phyloP scores from a whole-genome alignment of 2,888 invertebrate genomes.

The Brachynemurus nebulosus region DNA sequence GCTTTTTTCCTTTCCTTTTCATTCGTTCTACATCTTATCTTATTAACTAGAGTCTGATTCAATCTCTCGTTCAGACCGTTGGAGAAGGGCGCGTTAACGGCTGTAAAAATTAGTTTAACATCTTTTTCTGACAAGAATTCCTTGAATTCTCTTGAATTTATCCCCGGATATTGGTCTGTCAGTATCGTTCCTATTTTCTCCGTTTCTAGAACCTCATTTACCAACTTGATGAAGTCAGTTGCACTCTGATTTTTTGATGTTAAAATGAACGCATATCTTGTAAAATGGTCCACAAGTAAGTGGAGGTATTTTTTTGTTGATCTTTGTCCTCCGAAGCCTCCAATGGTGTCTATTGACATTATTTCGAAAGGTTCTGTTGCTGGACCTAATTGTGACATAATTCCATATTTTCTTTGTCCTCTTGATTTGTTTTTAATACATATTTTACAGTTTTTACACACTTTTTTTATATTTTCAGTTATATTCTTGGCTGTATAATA shows the following conservation, averaged over 20 bases:
- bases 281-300: slow-evolving; percentile 21
- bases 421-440: slow-evolving; percentile 22
- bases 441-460: slow-evolving; percentile 14
- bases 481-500: too few species aligned
- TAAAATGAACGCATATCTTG: slow-evolving; percentile 19
- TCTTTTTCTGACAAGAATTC: slow-evolving; percentile 18
- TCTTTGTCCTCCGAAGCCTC: slow-evolving; percentile 19
- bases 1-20: slow-evolving; percentile 8
- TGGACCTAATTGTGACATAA: slow-evolving; percentile 21
- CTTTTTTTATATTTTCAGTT: too few species aligned
- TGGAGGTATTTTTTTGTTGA: slow-evolving; percentile 23
- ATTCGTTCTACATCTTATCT: slow-evolving; percentile 12
- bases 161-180: slow-evolving; percentile 23
- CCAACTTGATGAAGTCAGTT: slow-evolving; percentile 20
- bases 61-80: slow-evolving; percentile 13
- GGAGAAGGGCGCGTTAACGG: slow-evolving; percentile 14
- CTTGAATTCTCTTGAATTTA: slow-evolving; percentile 24
- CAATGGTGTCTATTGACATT: slow-evolving; percentile 22
- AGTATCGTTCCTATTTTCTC: slow-evolving; percentile 20
- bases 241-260: slow-evolving; percentile 20
- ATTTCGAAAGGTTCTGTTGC: slow-evolving; percentile 21
- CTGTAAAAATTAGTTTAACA: slow-evolving; percentile 14
- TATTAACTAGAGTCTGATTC: too few species aligned
- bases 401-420: slow-evolving; percentile 15
- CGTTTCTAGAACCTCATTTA: slow-evolving; percentile 13